phyloP scores from a whole-genome alignment of 23 tunicate genomes.

The Trididemnum miniatum region DNA sequence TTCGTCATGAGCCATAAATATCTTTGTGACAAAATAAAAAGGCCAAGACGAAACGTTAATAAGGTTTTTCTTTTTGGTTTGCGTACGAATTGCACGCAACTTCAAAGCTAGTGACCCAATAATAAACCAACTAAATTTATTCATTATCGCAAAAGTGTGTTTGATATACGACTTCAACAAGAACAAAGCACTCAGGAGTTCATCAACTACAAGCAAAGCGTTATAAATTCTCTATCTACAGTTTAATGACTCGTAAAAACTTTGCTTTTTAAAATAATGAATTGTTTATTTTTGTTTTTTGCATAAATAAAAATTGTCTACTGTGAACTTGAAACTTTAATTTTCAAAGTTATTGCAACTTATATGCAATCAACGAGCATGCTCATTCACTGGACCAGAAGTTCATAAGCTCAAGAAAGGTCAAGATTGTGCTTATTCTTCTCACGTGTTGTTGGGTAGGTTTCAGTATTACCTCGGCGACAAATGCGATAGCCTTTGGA shows the following conservation, averaged over 20 bases:
- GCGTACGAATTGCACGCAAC: neutral
- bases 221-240: neutral
- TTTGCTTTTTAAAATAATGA: neutral
- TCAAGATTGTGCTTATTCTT: too few species aligned
- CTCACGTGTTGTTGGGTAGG: too few species aligned
- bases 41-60: neutral
- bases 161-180: neutral
- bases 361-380: too few species aligned
- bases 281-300: too few species aligned
- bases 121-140: slow-evolving; percentile 6
- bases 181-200: slow-evolving; percentile 1
- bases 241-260: neutral
- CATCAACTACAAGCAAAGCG: neutral
- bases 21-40: neutral
- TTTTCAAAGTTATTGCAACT: too few species aligned
- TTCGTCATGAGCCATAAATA: neutral
- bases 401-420: too few species aligned
- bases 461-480: too few species aligned
- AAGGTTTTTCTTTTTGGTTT: neutral
- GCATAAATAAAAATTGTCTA: too few species aligned
- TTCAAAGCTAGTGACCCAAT: neutral
- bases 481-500: too few species aligned
- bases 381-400: too few species aligned
- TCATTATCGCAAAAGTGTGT: neutral
- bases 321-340: too few species aligned